phyloP scores from a whole-genome alignment of 2,888 invertebrate species.

The Luffia ferchaultella region DNA sequence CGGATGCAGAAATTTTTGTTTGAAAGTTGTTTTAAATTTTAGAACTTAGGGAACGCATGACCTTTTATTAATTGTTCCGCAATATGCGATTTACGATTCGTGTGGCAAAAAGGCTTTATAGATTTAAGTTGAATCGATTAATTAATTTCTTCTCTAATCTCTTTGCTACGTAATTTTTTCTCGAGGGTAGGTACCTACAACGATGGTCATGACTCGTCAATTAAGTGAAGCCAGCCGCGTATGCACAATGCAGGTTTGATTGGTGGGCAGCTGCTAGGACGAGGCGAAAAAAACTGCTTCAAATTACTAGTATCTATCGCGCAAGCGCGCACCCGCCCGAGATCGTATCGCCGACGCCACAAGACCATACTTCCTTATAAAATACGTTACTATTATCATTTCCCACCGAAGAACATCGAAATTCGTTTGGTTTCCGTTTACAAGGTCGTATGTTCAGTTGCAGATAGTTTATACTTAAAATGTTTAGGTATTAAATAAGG shows the following conservation, averaged over 20 bases:
- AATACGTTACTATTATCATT: constrained; percentile 18
- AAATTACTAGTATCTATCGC: constrained; percentile 46
- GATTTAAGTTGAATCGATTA: no score
- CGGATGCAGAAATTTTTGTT: no score
- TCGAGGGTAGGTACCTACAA: no score
- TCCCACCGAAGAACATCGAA: neutral
- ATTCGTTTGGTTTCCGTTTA: neutral
- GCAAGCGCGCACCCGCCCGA: constrained; percentile 34
- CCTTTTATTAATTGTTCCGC: no score
- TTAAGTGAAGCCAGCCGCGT: constrained; percentile 32
- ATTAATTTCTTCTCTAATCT: no score
- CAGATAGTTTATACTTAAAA: neutral
- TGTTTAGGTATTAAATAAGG: no score
- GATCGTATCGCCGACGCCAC: constrained; percentile 38
- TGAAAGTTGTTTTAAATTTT: no score
- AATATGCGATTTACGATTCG: no score
- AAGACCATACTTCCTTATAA: constrained; percentile 37
- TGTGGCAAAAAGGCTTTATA: no score
- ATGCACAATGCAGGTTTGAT: constrained; percentile 49
- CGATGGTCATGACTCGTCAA: constrained; percentile 41
- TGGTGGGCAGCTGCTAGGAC: constrained; percentile 55
- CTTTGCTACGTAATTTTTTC: no score
- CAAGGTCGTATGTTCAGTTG: neutral
- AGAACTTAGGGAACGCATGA: no score
- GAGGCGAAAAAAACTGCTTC: constrained; percentile 49